phyloP scores from a whole-genome alignment of 1,140 invertebrate genomes.

The Armadillidium nasatum region DNA sequence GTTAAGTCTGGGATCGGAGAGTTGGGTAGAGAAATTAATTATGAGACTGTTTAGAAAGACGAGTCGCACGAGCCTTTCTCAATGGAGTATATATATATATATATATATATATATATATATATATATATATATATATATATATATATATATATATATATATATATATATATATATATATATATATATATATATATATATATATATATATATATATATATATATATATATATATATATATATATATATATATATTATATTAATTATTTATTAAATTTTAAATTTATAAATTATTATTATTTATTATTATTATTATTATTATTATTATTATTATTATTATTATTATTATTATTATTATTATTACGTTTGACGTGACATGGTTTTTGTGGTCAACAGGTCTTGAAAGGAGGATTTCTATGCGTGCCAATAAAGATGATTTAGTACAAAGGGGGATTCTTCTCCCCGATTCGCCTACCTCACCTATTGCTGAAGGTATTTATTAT shows the following conservation, averaged over 20 bases:
- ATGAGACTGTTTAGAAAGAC: too few species aligned
- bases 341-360: constrained; percentile 24
- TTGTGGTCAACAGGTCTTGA: constrained; percentile 74
- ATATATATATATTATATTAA: constrained; percentile 12
- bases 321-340: constrained; percentile 17
- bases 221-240: constrained; percentile 21
- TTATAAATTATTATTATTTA: too few species aligned
- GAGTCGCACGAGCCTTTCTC: background rate
- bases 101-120: constrained; percentile 22
- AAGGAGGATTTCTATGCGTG: constrained; percentile 94
- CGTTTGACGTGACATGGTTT: background rate
- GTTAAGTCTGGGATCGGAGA: too few species aligned
- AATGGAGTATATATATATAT: background rate
- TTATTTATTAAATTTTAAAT: too few species aligned
- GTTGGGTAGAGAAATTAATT: too few species aligned
- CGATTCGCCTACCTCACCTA: constrained; percentile 65
- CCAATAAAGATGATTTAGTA: constrained; percentile 91
- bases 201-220: constrained; percentile 16
- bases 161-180: constrained; percentile 13
- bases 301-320: too few species aligned
- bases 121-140: constrained; percentile 23
- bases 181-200: constrained; percentile 10
- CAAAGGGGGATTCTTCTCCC: constrained; percentile 90
- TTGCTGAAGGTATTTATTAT: constrained; percentile 37
- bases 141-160: constrained; percentile 20